Conservation (phyloP, 2,888 invertebrate species). For the Drosophila colorata region DNA sequence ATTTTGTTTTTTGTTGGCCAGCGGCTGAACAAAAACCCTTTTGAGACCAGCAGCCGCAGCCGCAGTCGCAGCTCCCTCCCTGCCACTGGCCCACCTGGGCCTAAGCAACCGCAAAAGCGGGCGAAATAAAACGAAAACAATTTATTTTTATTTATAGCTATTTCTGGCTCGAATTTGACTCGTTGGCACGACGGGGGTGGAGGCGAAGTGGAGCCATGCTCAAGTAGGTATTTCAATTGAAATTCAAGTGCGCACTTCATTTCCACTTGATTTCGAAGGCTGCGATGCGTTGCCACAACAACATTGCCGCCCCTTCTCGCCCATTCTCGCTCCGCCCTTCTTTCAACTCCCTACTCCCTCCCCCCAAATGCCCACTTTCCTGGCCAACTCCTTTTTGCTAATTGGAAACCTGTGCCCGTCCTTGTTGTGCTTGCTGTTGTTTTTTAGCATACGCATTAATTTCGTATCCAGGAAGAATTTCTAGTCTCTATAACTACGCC, state of each 20-base stretch:
- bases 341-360: too few relatives aligned
- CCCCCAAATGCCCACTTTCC: neutral
- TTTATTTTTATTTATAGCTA: slow-evolving; percentile 62
- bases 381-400: slow-evolving; percentile 5
- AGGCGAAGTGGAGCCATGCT: neutral
- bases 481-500: slow-evolving; percentile 9
- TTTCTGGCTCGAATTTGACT: slow-evolving; percentile 30
- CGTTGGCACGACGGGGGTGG: neutral
- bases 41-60: neutral
- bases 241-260: slow-evolving; percentile 77
- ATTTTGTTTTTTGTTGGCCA: slow-evolving; percentile 15
- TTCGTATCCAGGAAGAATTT: slow-evolving; percentile 19
- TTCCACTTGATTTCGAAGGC: slow-evolving; percentile 77
- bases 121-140: slow-evolving; percentile 23
- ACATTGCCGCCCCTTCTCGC: neutral
- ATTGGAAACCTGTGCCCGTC: slow-evolving; percentile 20
- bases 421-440: slow-evolving; percentile 16
- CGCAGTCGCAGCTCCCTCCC: neutral
- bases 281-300: slow-evolving; percentile 63
- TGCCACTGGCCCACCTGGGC: slow-evolving; percentile 18
- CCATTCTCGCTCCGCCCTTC: neutral
- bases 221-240: slow-evolving; percentile 66
- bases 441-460: slow-evolving; percentile 23
- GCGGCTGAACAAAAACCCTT: slow-evolving; percentile 29
- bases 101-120: slow-evolving; percentile 28